Evolutionary conservation across 2,113 vertebrate species (phyloP), one percentile per base, ranked within the genome.

Genomic region (Dasyornis broadbenti): DNA sequence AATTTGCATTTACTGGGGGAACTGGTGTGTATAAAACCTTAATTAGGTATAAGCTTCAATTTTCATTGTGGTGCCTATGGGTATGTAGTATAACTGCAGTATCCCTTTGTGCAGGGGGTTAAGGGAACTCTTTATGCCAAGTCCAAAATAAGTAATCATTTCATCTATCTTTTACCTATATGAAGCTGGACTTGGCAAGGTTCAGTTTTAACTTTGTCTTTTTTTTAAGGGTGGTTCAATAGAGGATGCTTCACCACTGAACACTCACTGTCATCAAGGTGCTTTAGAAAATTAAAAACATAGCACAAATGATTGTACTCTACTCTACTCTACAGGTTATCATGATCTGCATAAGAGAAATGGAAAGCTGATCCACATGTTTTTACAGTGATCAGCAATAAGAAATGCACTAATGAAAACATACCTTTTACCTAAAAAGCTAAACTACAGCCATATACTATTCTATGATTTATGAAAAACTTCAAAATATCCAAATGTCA

Each of bases 401-500:
- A 98, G 97, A 98, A 98, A 98, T 98, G 97, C 98, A 98, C 97
- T 98, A 98, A 98, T 98, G 98, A 98, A 96, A 98, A 98, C 98
- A 98, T 98, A 98, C 97, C 97, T 98, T 98, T 98, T 98, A 97
- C 97, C 98, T 98, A 98, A 98, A 98, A 98, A 98, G 98, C 97
- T 98, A 98, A 98, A 98, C 98, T 98, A 98, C 98, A 98, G 97
- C 97, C 97, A 98, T 98, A 98, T 98, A 97, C 98, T 98, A 98
- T 94, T 97, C 97, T 98, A 98, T 98, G 97, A 97, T 98, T 98
- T 98, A 98, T 98, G 97, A 98, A 98, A 98, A 98, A 97, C 98
- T 98, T 98, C 97, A 98, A 98, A 99, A 99, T 98, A 98, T 98
- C 97, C 98, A 98, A 98, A 98, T 98, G 98, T 98, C 98, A 98